These are phyloP conservation scores for Danio albolineatus DNA, from an alignment of 2,797 vertebrate species.

Conservation along the genomic window DNA sequence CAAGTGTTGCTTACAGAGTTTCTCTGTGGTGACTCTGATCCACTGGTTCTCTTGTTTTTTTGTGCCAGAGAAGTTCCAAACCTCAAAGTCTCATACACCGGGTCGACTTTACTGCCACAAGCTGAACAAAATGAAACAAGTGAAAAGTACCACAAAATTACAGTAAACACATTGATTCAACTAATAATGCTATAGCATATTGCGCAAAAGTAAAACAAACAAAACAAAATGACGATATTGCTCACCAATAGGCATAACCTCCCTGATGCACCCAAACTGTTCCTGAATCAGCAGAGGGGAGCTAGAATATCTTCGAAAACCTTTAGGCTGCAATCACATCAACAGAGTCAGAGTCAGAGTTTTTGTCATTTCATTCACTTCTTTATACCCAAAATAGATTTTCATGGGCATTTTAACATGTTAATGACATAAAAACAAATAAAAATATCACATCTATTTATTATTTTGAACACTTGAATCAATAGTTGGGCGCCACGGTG, in stretches of 20 bases:
- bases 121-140: conserved; percentile 73
- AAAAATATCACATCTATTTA: not conserved
- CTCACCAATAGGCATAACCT: conserved; percentile 99
- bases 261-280: conserved; percentile 98
- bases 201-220: not conserved
- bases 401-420: not conserved
- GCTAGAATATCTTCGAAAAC: conserved; percentile 97
- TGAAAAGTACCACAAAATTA: conserved; percentile 14
- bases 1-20: conserved; percentile 84
- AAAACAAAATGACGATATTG: conserved; percentile 11
- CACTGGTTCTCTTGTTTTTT: conserved; percentile 91
- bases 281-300: conserved; percentile 98
- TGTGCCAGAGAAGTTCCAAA: conserved; percentile 97
- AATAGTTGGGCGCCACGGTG: too few species aligned
- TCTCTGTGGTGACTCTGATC: conserved; percentile 91
- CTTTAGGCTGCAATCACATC: conserved; percentile 88
- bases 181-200: not conserved
- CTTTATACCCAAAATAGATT: conserved; percentile 1
- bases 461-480: not conserved
- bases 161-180: not conserved
- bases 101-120: conserved; percentile 97
- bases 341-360: conserved; percentile 51
- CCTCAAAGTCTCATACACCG: conserved; percentile 95
- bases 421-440: not conserved
- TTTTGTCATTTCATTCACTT: not conserved